A percentile compares a stretch with the other conserved stretches of the same genome.
phyloP scores from a whole-genome alignment of 1,140 invertebrate genomes.

The Calosoma granatense region DNA sequence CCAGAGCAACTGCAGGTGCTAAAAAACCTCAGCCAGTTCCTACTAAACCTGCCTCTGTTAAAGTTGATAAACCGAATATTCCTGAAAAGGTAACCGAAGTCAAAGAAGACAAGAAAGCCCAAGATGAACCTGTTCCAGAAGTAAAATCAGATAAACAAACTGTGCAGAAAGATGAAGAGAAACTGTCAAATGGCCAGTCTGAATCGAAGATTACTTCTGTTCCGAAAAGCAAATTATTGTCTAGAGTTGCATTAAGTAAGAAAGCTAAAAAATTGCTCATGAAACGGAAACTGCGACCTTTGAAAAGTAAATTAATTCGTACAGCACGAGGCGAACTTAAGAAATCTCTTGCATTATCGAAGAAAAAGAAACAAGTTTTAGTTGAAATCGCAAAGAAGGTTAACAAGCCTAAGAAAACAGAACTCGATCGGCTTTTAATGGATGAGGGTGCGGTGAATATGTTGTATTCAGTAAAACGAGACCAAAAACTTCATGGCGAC shows the following conservation, averaged over 20 bases:
- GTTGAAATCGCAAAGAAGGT: conserved; percentile 15
- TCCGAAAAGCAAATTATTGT: neutral
- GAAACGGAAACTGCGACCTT: neutral
- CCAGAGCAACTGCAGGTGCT: neutral
- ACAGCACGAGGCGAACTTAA: neutral
- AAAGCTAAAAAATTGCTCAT: neutral
- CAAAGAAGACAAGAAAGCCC: neutral
- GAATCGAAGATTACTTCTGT: neutral
- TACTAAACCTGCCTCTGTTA: too few relatives aligned
- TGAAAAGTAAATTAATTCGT: neutral
- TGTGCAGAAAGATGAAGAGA: neutral
- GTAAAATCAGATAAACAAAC: neutral
- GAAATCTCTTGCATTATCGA: neutral
- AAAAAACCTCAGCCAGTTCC: conserved; percentile 12
- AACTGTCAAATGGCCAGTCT: neutral
- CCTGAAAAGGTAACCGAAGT: neutral
- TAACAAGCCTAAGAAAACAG: conserved; percentile 32
- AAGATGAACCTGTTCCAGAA: neutral
- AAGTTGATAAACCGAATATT: conserved; percentile 24
- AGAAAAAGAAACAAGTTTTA: conserved; percentile 9
- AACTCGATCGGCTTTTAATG: conserved; percentile 66
- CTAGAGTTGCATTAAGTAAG: neutral
- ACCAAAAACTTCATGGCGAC: conserved; percentile 20
- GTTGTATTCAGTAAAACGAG: conserved; percentile 57
- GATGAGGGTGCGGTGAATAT: conserved; percentile 80